phyloP scores from a whole-genome alignment of 2,888 invertebrate genomes.

The Gasteruption jaculator region DNA sequence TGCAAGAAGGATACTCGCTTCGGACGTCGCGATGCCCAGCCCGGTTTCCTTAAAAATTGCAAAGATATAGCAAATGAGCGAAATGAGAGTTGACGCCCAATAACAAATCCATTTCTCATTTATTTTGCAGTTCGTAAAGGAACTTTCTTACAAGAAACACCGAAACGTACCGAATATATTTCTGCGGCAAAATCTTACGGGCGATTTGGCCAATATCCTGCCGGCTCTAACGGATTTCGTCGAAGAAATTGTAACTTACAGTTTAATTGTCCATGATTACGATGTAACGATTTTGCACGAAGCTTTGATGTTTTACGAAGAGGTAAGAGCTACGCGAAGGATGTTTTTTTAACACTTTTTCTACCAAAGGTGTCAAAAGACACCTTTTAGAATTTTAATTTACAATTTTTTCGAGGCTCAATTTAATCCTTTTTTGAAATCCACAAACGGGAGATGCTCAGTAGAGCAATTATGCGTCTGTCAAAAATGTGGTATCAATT shows the following conservation, averaged over 20 bases:
- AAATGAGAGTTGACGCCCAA: slow-evolving; percentile 37
- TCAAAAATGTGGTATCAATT: no score
- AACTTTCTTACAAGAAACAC: neutral
- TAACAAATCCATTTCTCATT: slow-evolving; percentile 27
- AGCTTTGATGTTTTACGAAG: slow-evolving; percentile 40
- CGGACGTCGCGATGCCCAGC: slow-evolving; percentile 28
- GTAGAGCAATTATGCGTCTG: no score
- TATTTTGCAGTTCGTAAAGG: slow-evolving; percentile 30
- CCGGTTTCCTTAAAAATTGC: slow-evolving; percentile 26
- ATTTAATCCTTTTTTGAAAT: no score
- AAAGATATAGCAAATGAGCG: slow-evolving; percentile 36
- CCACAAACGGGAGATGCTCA: no score
- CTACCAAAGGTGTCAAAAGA: neutral
- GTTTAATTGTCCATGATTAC: slow-evolving; percentile 35
- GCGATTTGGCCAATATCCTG: slow-evolving; percentile 30
- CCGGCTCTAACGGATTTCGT: slow-evolving; percentile 26
- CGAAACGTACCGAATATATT: slow-evolving; percentile 25
- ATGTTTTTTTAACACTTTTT: neutral
- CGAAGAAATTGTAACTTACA: slow-evolving; percentile 33
- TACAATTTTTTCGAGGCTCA: no score
- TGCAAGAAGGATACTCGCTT: no score
- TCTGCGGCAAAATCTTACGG: slow-evolving; percentile 30
- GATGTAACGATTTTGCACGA: slow-evolving; percentile 32
- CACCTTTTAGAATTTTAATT: neutral
- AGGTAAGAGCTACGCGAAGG: slow-evolving; percentile 22